Conservation (phyloP, 2,888 invertebrate genomes). For the Sepioteuthis lessoniana region DNA sequence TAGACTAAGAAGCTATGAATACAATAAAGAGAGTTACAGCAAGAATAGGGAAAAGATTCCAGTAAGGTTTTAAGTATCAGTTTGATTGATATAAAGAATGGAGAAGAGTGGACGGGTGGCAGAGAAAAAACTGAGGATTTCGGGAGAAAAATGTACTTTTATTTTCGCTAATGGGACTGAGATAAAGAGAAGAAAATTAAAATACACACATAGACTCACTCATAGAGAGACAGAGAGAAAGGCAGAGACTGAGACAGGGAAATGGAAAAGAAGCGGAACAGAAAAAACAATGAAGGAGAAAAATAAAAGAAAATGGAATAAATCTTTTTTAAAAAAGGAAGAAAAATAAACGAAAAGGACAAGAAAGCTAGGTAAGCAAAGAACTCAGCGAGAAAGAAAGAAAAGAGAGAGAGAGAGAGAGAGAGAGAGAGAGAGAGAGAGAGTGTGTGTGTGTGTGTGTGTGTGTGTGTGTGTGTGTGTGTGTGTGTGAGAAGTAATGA, state of each 20-base stretch:
- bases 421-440: too few relatives aligned
- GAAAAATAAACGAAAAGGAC: too few relatives aligned
- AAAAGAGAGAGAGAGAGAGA: too few relatives aligned
- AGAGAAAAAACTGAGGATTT: neutral
- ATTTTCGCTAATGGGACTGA: conserved; percentile 33
- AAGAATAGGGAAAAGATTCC: neutral
- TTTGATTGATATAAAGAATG: conserved; percentile 33
- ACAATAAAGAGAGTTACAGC: neutral
- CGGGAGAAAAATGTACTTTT: neutral
- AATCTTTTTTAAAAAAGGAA: neutral
- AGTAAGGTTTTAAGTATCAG: neutral
- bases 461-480: too few relatives aligned
- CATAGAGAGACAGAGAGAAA: too few relatives aligned
- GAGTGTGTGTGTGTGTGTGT: too few relatives aligned
- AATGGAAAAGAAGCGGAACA: too few relatives aligned
- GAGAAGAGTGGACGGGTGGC: neutral
- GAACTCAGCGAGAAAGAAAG: too few relatives aligned
- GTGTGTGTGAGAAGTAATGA: too few relatives aligned
- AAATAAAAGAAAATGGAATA: neutral
- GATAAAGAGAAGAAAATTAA: neutral
- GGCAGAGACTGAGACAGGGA: too few relatives aligned
- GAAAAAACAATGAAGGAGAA: neutral
- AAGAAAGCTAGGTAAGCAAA: too few relatives aligned
- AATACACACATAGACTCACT: too few relatives aligned
- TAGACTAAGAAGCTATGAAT: neutral